A percentile compares a stretch with the other conserved stretches of the same genome.
Evolutionary conservation across 2,888 invertebrate genomes (phyloP).

Genomic region (Drosophila atripex): DNA sequence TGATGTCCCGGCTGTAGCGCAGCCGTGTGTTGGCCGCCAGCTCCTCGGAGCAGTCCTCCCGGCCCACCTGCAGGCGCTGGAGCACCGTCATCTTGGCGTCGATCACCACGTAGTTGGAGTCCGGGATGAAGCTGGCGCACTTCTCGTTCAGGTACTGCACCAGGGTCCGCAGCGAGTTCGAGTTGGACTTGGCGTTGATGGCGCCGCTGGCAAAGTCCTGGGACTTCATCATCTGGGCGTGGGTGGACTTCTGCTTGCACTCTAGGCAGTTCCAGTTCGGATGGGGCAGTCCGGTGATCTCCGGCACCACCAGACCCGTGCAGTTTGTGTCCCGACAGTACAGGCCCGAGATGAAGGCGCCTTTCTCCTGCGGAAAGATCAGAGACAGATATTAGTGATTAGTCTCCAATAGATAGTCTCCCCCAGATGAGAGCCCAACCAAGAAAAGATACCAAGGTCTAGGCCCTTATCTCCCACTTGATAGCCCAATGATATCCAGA

Average conservation of each 20-base stretch:
- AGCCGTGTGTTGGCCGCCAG: conserved; percentile 73
- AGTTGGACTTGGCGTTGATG: conserved; percentile 82
- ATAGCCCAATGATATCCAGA: not conserved
- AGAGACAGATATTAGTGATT: conserved; percentile 1
- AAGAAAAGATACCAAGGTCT: too few species aligned
- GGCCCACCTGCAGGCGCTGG: conserved; percentile 68
- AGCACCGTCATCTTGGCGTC: conserved; percentile 82
- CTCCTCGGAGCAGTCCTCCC: conserved; percentile 77
- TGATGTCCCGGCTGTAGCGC: conserved; percentile 81
- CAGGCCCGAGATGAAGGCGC: conserved; percentile 81
- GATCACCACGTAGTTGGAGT: conserved; percentile 81
- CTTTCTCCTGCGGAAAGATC: conserved; percentile 77
- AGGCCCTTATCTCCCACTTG: too few species aligned
- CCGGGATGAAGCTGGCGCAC: conserved; percentile 80
- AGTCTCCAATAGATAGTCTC: too few species aligned
- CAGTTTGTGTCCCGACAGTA: conserved; percentile 84
- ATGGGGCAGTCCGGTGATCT: conserved; percentile 86
- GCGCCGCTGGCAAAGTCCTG: conserved; percentile 82
- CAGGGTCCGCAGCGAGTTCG: conserved; percentile 75
- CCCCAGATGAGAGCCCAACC: too few species aligned
- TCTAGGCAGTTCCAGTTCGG: conserved; percentile 88
- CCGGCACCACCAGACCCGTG: conserved; percentile 84
- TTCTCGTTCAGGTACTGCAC: conserved; percentile 82
- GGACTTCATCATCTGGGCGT: conserved; percentile 81
- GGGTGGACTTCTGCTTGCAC: conserved; percentile 84